Evolutionary conservation across 1,140 invertebrate genomes (phyloP), one percentile per base, ranked within the genome.

Genomic region (Dendroctonus valens): DNA sequence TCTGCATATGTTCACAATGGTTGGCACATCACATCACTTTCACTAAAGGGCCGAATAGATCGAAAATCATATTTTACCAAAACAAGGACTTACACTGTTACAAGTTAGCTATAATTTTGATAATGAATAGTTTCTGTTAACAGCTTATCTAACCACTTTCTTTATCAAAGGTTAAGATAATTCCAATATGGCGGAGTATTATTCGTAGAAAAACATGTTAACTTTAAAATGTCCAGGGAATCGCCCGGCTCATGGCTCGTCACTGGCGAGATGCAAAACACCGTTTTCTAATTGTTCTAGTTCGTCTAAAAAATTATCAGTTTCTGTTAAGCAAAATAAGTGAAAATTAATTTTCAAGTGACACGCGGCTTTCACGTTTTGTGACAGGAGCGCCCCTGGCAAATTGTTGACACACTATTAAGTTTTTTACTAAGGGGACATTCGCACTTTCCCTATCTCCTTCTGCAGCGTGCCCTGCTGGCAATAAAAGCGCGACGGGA

Each of bases 311-410:
- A 76, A 78, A 73, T 65, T 44, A 57, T 65, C 64, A 65, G 41
- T 59, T 55, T 59, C 49, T 57, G 65, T 14, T n/a, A 67, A 59
- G n/a, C 52, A 41, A 60, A 67, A 60, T 57, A 64, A n/a, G 51
- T 41, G 54, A 60, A 60, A 67, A 37, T 59, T 40, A 52, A 26
- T 14, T 15, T 55, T 58, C 65, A 59, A 58, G 57, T 79, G 77
- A 79, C 78, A 79, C 78, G 78, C 78, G 78, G 77, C 78, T 79
- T 76, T 78, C 77, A 78, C 77, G 76, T 76, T 77, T 70, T 72
- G 69, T 7, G n/a, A 72, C 67, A 73, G 60, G 68, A 73, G 75
- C 72, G 71, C 77, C 73, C 68, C 73, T 58, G 42, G 26, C 57
- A 57, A 49, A 55, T 12, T 46, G 41, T 42, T 14, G 26, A 57